Base-by-base conservation (phyloP, 2,888 invertebrate genomes). In the Leucoma salicis region DNA sequence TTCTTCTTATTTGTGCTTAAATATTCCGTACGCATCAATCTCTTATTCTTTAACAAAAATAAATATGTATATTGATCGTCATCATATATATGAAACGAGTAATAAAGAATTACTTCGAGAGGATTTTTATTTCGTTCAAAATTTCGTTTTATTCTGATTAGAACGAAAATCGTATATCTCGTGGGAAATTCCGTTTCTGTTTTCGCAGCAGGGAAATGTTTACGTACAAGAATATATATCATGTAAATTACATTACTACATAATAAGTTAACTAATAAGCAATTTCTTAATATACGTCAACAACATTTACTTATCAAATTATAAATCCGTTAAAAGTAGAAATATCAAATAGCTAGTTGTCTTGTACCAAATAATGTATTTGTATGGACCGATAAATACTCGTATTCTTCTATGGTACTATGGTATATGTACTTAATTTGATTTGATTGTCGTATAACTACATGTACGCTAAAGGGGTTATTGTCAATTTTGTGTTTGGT, bases 151-250 rank as follows among this genome's bases (percentile, higher is more conserved):
- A 10, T 27, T 6, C 11, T 27, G n/a, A n/a, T n/a, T n/a, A 27
- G 3, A 27, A 27, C n/a, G 27, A 31, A 37, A 37, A 12, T 31
- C 21, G 37, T 11, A 8, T 24, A 14, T 24, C 37, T 31, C 31
- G 14, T 14, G 37, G 37, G 37, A 37, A 37, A 37, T 37, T 37
- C 21, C 31, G 13, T 21, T 13, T 14, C 31, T 14, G 13, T n/a
- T n/a, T 27, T 15, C 16, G 15, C n/a, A 12, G 18, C 6, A 3
- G 12, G 12, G 7, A 34, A 28, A 29, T 24, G 21, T n/a, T n/a
- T n/a, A n/a, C n/a, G 16, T 36, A 10, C 12, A 33, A 16, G 29
- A 3, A 31, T 21, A 37, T 5, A 14, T 11, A 21, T 31, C 36
- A 36, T 36, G 36, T 36, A 36, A 36, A 36, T 36, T 28, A 18